Conservation (phyloP, 1,140 invertebrate genomes). For the Drosophila rhopaloa region DNA sequence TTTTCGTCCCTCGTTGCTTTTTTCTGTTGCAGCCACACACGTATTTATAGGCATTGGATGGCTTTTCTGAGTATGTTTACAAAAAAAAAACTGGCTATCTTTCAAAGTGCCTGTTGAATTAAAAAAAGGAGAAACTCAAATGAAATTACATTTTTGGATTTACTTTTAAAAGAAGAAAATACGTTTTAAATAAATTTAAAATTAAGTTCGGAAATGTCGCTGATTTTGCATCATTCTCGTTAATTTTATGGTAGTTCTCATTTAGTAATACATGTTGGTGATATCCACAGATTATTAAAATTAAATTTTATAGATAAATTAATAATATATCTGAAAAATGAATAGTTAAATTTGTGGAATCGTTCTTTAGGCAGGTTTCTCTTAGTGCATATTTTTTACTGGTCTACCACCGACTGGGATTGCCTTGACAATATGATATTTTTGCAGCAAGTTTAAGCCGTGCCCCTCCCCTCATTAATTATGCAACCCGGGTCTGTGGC, state of each 20-base stretch:
- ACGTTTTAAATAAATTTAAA: no score
- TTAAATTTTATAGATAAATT: no score
- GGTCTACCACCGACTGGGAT: conserved; percentile 15
- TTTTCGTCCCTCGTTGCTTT: conserved; percentile 16
- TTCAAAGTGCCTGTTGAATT: background rate
- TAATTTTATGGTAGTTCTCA: no score
- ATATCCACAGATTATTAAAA: no score
- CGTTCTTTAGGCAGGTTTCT: background rate
- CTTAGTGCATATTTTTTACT: conserved; percentile 19
- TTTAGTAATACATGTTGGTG: no score
- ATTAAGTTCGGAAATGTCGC: no score
- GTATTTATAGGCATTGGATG: conserved; percentile 37
- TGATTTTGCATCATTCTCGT: no score
- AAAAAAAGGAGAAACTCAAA: background rate
- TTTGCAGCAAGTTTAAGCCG: conserved; percentile 52
- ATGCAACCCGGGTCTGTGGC: conserved; percentile 59
- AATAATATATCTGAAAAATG: no score
- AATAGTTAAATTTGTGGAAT: no score
- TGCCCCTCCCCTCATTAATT: conserved; percentile 65
- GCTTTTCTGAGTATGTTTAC: conserved; percentile 44
- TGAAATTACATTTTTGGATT: background rate
- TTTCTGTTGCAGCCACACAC: conserved; percentile 23
- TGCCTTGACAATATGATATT: conserved; percentile 67
- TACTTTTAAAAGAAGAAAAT: background rate
- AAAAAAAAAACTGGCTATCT: background rate